A percentile compares a stretch with the other conserved stretches of the same genome.
Evolutionary conservation across 2,888 invertebrate species (phyloP).

Genomic region (Embidobia sp.): DNA sequence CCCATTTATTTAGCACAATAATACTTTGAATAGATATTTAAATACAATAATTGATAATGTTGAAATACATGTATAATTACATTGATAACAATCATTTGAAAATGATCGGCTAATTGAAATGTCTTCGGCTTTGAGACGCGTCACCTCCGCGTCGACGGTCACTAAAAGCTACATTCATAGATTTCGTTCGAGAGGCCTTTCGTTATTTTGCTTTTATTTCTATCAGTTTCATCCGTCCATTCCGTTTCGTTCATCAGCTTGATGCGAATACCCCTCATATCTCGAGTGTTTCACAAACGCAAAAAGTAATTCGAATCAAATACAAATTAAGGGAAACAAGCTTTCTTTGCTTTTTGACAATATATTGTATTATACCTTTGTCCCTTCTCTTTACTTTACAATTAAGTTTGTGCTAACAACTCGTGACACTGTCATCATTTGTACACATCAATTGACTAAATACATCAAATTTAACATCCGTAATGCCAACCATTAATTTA

Average conservation of each 20-base stretch:
- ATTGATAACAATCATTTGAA: conserved; percentile 73
- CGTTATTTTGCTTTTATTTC: conserved; percentile 5
- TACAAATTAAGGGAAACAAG: conserved; percentile 6
- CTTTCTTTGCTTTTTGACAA: conserved; percentile 6
- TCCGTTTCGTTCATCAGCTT: neutral
- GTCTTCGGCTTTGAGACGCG: conserved; percentile 56
- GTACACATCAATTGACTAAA: conserved; percentile 54
- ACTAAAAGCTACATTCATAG: conserved; percentile 74
- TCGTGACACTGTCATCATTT: conserved; percentile 35
- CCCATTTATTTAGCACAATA: conserved; percentile 76
- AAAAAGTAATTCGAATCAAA: conserved; percentile 19
- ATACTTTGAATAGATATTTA: conserved; percentile 75
- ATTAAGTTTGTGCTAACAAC: conserved; percentile 49
- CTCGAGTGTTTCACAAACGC: conserved; percentile 7
- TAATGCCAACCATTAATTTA: conserved; percentile 1
- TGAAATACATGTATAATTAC: conserved; percentile 73
- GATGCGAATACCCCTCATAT: neutral
- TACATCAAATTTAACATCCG: conserved; percentile 35
- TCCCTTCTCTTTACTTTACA: conserved; percentile 27
- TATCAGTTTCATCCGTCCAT: neutral
- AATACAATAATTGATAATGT: conserved; percentile 74
- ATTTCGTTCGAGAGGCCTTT: conserved; percentile 56
- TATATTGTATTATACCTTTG: conserved; percentile 25
- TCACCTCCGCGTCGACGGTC: conserved; percentile 26
- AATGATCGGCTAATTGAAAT: conserved; percentile 65